Base-by-base conservation (phyloP, 92 coral and sea anemone genomes). In the Heliopora coerulea region DNA sequence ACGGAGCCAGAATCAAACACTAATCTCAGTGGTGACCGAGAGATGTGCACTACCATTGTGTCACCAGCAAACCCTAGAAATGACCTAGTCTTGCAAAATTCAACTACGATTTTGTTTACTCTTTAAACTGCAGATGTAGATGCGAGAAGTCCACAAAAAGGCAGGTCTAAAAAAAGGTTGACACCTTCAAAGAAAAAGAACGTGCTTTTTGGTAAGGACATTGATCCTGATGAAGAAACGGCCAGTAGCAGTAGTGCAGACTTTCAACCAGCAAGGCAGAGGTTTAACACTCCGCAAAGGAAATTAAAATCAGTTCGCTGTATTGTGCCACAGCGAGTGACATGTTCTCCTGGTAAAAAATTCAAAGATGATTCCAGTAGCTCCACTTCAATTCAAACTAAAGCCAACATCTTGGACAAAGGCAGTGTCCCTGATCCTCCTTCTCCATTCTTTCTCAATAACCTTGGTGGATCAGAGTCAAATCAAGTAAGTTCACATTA, bases 191-290 rank as follows among this genome's bases (percentile, higher is more conserved):
- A 44, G 58, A 19, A 67, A 34, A 46, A 67, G 59, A 3, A 28
- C 28, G 25, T 20, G n/a, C 26, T 1, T 27, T 24, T 67, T 46
- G 32, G 26, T 11, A 49, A 24, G 28, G 29, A 27, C 4, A 25
- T 67, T 21, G 37, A 35, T 39, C 48, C 74, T 0, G 59, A 67
- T n/a, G 73, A 66, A 19, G 73, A 42, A 9, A 67, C 41, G 3
- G 58, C 24, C n/a, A 67, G 74, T 26, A 49, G 48, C 58, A 67
- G 74, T 14, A 67, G 70, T 5, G 59, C 74, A 0, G 74, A 67
- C 33, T 67, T 67, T 49, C 40, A 67, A 49, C 58, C 59, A 21
- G 19, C 49, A 25, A 20, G 21, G 18, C 28, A 27, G 26, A 54
- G 57, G 11, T 27, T 29, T 34, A 1, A 0, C 59, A 49, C 58